phyloP scores from a whole-genome alignment of 2,888 invertebrate genomes.

The Nomada flava region DNA sequence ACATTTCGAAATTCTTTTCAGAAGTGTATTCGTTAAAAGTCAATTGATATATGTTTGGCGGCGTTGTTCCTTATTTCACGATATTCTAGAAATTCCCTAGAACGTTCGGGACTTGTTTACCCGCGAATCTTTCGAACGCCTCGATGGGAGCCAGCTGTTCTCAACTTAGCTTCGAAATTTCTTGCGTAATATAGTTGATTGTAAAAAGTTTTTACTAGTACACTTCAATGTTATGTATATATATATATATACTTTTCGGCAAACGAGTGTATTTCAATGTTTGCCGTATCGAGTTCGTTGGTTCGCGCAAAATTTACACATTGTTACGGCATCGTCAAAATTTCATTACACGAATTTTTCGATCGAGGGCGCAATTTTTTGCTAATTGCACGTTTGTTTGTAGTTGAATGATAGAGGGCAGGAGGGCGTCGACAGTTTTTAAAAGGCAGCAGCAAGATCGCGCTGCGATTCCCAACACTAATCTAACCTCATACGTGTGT shows the following conservation, averaged over 20 bases:
- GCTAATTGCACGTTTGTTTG: slow-evolving; percentile 6
- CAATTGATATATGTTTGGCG: slow-evolving; percentile 2
- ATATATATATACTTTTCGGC: not conserved
- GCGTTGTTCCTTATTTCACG: slow-evolving; percentile 27
- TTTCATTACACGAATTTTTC: slow-evolving; percentile 24
- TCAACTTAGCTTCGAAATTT: not conserved
- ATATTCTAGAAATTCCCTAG: slow-evolving; percentile 5
- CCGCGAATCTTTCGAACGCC: not conserved
- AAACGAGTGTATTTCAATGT: slow-evolving; percentile 2
- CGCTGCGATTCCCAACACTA: slow-evolving; percentile 47
- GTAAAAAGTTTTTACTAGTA: not conserved
- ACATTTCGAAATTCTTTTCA: slow-evolving; percentile 42
- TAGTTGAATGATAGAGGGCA: not conserved
- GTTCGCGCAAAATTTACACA: not conserved
- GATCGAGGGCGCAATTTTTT: slow-evolving; percentile 3
- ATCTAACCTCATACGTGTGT: slow-evolving; percentile 40
- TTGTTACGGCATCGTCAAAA: not conserved
- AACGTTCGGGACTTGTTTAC: not conserved
- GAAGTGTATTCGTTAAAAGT: slow-evolving; percentile 18
- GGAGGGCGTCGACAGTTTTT: not conserved
- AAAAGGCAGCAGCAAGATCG: slow-evolving; percentile 3
- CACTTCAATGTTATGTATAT: not conserved
- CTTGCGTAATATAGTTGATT: not conserved
- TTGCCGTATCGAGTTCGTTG: not conserved
- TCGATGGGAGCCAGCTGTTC: not conserved